These are phyloP conservation scores for Callosobruchus maculatus DNA, from an alignment of 2,888 invertebrate species.

Conservation along the genomic window DNA sequence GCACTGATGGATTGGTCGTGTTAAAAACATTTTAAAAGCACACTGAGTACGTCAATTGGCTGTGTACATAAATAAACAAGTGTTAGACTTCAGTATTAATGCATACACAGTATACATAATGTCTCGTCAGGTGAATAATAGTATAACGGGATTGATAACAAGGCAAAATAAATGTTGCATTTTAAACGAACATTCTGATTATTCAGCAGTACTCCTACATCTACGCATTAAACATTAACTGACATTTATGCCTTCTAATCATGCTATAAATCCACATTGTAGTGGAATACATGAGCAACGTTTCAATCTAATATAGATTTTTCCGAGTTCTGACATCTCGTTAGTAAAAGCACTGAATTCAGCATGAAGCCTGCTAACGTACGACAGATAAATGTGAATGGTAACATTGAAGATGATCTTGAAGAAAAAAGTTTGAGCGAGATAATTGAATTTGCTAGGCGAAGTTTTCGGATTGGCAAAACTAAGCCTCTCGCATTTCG, in stretches of 20 bases:
- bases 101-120: too few species aligned
- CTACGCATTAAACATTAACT: too few species aligned
- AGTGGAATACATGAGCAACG: too few species aligned
- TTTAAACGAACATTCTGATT: too few species aligned
- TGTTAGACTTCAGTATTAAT: background rate
- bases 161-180: too few species aligned
- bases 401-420: background rate
- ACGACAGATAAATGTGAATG: background rate
- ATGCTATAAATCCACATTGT: background rate
- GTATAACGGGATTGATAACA: too few species aligned
- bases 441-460: background rate
- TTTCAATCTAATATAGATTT: background rate
- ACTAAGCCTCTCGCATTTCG: constrained; percentile 80
- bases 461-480: constrained; percentile 39
- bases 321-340: background rate
- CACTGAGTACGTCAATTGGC: background rate
- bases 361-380: background rate
- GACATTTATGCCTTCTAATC: background rate
- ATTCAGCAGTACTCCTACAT: too few species aligned
- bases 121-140: too few species aligned
- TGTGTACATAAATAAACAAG: background rate
- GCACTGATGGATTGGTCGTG: background rate
- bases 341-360: background rate
- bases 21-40: background rate
- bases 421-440: background rate